Evolutionary conservation across 2,797 vertebrate species (phyloP).

Genomic region (Liasis olivaceus): DNA sequence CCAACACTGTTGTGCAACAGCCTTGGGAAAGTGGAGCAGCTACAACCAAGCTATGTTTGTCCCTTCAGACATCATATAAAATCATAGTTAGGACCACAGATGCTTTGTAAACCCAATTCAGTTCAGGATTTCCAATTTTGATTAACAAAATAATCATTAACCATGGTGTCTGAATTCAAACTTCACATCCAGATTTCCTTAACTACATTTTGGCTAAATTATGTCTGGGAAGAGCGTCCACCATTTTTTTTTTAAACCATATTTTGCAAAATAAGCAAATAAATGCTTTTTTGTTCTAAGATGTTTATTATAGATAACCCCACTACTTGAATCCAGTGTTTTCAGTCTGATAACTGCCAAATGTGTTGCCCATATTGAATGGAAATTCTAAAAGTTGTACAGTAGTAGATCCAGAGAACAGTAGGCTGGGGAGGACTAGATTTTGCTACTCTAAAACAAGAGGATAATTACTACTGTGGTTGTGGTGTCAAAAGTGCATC

Average conservation of each 20-base stretch:
- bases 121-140: background rate
- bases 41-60: background rate
- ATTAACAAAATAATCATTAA: background rate
- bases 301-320: background rate
- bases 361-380: background rate
- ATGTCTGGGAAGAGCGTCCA: background rate
- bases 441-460: background rate
- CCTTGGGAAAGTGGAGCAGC: too few species aligned
- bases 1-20: background rate
- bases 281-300: background rate
- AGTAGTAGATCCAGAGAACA: background rate
- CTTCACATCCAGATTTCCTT: background rate
- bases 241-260: background rate
- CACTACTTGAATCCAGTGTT: background rate
- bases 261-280: background rate
- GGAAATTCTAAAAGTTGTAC: background rate
- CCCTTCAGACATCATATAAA: background rate
- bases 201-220: background rate
- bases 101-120: background rate
- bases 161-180: background rate
- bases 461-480: background rate
- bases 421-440: background rate
- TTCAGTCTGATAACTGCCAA: background rate
- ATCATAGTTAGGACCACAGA: background rate
- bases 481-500: background rate